Conservation (phyloP, 2,113 vertebrate species). For the Psammodynastes pulverulentus region DNA sequence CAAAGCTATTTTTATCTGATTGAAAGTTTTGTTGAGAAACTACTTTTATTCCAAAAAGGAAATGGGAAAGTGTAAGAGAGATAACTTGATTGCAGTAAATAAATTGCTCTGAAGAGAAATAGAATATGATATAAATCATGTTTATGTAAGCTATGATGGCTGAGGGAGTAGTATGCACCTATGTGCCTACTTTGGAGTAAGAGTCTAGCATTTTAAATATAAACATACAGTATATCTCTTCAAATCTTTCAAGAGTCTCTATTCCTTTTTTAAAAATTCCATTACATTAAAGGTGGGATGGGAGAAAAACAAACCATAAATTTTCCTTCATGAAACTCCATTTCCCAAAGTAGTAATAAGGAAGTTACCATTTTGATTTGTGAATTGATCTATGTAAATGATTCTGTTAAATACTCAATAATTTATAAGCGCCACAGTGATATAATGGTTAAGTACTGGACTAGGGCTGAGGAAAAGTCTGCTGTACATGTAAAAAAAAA, state of each 20-base stretch:
- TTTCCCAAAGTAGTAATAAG: background rate
- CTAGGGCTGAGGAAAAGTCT: background rate
- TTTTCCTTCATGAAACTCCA: background rate
- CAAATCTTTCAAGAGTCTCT: background rate
- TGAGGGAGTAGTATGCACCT: background rate
- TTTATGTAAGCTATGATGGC: background rate
- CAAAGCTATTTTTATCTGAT: constrained; percentile 57
- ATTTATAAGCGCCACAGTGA: background rate
- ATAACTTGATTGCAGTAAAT: constrained; percentile 18
- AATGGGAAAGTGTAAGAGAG: constrained; percentile 22
- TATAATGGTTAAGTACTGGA: background rate
- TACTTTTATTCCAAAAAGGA: constrained; percentile 24
- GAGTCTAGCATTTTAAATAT: background rate
- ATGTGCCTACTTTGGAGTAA: background rate
- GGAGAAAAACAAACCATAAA: background rate
- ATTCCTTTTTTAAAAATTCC: background rate
- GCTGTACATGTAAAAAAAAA: background rate
- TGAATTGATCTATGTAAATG: background rate
- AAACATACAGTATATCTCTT: background rate
- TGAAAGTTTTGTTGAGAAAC: constrained; percentile 27
- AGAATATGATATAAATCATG: background rate
- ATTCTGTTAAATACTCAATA: background rate
- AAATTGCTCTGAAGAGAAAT: constrained; percentile 32
- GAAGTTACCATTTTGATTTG: background rate
- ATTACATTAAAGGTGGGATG: background rate